Percentiles rank a stretch among this genome's conserved stretches.
Conservation (phyloP, 2,797 vertebrate genomes). For the Bradypus variegatus region DNA sequence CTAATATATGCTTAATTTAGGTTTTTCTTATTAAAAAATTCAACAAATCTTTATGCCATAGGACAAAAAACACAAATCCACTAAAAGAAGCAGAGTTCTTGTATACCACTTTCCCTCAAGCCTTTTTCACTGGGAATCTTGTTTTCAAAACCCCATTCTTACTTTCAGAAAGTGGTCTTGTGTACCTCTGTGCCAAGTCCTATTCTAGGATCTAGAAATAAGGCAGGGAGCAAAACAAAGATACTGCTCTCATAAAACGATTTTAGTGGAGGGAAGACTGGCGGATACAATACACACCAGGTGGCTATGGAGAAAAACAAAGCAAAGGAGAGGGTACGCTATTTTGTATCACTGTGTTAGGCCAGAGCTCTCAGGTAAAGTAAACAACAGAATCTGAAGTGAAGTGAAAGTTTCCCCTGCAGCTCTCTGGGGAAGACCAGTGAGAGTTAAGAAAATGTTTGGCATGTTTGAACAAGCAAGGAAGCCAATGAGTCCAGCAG, state of each 20-base stretch:
- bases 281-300: not conserved
- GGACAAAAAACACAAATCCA: not conserved
- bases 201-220: not conserved
- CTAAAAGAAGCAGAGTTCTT: not conserved
- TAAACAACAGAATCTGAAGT: not conserved
- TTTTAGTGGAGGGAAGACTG: not conserved
- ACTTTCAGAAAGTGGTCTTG: not conserved
- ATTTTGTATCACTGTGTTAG: not conserved
- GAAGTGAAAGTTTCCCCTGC: not conserved
- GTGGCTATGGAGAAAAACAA: not conserved
- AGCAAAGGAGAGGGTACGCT: not conserved
- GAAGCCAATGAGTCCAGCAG: not conserved
- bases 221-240: not conserved
- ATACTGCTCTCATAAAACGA: not conserved
- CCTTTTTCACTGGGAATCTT: not conserved
- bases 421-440: not conserved
- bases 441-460: not conserved
- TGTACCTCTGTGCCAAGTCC: not conserved
- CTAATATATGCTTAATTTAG: not conserved
- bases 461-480: not conserved
- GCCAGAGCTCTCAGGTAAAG: not conserved
- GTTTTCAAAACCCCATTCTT: slow-evolving; percentile 5
- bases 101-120: not conserved
- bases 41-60: not conserved
- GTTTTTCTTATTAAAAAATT: not conserved